A percentile compares a stretch with the other conserved stretches of the same genome.
Conservation (phyloP, 1,140 invertebrate genomes). For the Steinernema khuongi region DNA sequence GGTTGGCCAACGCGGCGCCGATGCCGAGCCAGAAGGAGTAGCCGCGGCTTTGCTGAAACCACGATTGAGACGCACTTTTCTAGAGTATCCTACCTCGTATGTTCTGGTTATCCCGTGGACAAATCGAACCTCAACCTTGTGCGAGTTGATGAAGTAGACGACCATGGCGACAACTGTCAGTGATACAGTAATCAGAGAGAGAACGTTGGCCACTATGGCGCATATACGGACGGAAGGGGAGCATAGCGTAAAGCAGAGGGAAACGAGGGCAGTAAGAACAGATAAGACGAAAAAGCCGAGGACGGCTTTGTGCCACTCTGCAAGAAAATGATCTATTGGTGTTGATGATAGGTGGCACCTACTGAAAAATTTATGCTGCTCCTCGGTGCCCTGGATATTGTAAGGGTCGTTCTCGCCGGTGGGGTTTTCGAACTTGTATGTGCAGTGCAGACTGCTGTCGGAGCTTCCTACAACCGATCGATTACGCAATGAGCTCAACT, state of each 20-base stretch:
- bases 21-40: constrained; percentile 18
- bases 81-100: neutral
- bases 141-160: constrained; percentile 19
- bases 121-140: constrained; percentile 9
- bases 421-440: constrained; percentile 18
- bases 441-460: constrained; percentile 21
- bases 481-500: neutral
- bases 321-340: neutral
- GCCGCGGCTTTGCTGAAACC: constrained; percentile 18
- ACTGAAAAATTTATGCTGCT: constrained; percentile 20
- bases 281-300: neutral
- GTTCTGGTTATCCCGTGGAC: constrained; percentile 11
- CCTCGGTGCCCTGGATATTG: constrained; percentile 11
- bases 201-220: constrained; percentile 3
- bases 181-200: constrained; percentile 7
- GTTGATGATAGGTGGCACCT: neutral
- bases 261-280: neutral
- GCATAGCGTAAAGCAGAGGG: constrained; percentile 18
- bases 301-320: constrained; percentile 21
- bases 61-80: no score
- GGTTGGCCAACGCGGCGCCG: neutral
- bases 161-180: constrained; percentile 2
- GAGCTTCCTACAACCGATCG: constrained; percentile 7
- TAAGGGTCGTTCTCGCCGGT: constrained; percentile 10
- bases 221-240: constrained; percentile 11